Base-by-base conservation (phyloP, 2,888 invertebrate genomes). In the Odiellus spinosus region DNA sequence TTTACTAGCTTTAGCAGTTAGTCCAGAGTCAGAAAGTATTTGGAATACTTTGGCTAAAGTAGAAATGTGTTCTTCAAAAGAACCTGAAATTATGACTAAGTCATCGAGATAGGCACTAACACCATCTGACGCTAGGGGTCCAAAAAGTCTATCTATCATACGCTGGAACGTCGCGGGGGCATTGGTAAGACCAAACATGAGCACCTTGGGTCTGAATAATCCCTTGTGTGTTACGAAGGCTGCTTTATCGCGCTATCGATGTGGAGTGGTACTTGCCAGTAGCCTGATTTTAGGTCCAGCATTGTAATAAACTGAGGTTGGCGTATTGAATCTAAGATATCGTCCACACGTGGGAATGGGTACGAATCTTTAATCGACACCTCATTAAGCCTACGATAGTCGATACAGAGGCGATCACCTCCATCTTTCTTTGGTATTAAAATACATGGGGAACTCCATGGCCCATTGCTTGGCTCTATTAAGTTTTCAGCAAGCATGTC, bases 181-280 rank as follows among this genome's bases (percentile, higher is more conserved):
- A 34, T 50, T 51, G 1, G 17, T 35, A 12, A 56, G 39, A 15
- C 52, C 54, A 43, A 56, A 54, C 8, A 47, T 47, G 26, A 51
- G 34, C 1, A 50, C 50, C 19, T 45, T 20, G 17, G 36, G 53
- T 39, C 48, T 43, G n/a, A 43, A 54, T 1, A 49, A 49, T 15
- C 21, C 41, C 32, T 45, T 47, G 26, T 50, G 45, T 1, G 48
- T 50, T 6, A 42, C 44, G 47, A 57, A 56, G 11, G 54, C 56
- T 33, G 57, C 54, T n/a, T 50, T 49, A 5, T 40, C n/a, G 47
- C 44, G 19, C 39, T 34, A n/a, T 48, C 44, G 11, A 35, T 34
- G 26, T 53, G 32, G 26, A 56, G 18, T 14, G 40, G 43, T 3
- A 55, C 45, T 42, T 54, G 53, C 49, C 48, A 54, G 47, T 50